These are phyloP conservation scores for Trachelus iudaicus DNA, from an alignment of 2,888 invertebrate species.

Conservation along the genomic window DNA sequence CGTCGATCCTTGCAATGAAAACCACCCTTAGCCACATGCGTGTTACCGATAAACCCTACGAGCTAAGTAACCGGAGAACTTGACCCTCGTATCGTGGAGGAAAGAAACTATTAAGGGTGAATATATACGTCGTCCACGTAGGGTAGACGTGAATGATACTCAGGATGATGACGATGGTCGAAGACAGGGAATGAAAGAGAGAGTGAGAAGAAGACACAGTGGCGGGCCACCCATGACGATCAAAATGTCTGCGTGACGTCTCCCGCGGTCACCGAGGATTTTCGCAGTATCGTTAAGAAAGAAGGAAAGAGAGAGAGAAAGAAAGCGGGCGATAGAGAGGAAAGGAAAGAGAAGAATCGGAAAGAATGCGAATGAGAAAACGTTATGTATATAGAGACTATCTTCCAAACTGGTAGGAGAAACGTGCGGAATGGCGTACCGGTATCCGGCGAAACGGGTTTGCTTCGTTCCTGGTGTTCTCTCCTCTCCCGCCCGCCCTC, in stretches of 20 bases:
- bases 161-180: background rate
- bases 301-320: background rate
- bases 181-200: background rate
- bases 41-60: background rate
- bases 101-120: background rate
- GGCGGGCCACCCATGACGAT: background rate
- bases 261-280: conserved; percentile 11
- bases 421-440: background rate
- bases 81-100: background rate
- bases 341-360: background rate
- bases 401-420: background rate
- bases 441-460: conserved; percentile 29
- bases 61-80: background rate
- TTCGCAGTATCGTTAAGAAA: conserved; percentile 3
- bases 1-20: background rate
- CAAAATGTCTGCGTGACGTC: background rate
- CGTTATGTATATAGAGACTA: background rate
- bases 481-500: background rate
- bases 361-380: background rate
- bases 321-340: no score
- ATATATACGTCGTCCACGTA: background rate
- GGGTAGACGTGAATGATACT: background rate
- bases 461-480: background rate
- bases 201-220: background rate
- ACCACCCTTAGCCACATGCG: background rate